Percentiles rank a stretch among this genome's conserved stretches.
These are phyloP conservation scores for Myzus persicae DNA, from an alignment of 1,140 invertebrate genomes.

Conservation along the genomic window DNA sequence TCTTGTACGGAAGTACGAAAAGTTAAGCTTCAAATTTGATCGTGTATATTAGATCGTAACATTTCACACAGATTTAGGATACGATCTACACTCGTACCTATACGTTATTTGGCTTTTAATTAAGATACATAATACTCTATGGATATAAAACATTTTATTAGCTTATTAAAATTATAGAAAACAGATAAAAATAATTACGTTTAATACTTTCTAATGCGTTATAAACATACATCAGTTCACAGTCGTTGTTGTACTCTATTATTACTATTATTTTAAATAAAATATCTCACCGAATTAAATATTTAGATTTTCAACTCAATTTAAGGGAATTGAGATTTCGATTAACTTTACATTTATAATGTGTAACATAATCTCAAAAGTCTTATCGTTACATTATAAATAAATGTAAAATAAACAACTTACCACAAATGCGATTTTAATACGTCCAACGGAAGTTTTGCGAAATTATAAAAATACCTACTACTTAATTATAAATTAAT, in stretches of 20 bases:
- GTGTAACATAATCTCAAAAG: neutral
- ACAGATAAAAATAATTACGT: neutral
- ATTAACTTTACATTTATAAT: neutral
- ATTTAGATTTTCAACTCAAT: neutral
- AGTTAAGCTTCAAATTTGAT: neutral
- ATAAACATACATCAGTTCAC: neutral
- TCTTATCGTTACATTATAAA: neutral
- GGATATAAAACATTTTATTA: neutral
- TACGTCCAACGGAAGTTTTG: neutral
- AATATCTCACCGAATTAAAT: neutral
- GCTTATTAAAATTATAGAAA: neutral
- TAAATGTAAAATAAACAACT: neutral
- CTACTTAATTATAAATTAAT: neutral
- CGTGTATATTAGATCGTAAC: neutral
- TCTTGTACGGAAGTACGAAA: fast-evolving
- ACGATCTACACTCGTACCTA: neutral
- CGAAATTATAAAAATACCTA: too few relatives aligned
- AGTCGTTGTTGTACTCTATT: neutral
- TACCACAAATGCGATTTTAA: neutral
- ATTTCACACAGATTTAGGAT: neutral
- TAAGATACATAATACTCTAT: neutral
- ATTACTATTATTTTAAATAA: neutral
- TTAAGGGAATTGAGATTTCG: neutral
- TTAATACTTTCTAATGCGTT: neutral
- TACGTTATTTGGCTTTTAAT: neutral